Conservation (phyloP, 2,797 vertebrate species). For the Alauda arvensis region DNA sequence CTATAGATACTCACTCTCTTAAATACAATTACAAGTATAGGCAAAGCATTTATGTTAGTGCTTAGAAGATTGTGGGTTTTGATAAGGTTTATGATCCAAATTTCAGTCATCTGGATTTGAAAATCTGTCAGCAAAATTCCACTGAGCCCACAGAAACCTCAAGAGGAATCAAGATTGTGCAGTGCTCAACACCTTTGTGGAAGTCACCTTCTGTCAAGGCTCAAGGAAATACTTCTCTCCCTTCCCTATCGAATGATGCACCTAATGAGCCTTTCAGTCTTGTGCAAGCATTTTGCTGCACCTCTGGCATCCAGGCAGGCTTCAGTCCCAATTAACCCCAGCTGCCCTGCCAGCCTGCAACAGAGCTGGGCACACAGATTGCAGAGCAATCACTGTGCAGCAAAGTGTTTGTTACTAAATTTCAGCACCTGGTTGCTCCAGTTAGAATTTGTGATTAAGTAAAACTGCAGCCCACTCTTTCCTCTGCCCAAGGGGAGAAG, state of each 20-base stretch:
- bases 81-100: not conserved
- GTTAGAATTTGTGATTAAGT: not conserved
- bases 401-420: not conserved
- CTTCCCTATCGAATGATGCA: not conserved
- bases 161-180: accelerated
- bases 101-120: not conserved
- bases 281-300: not conserved
- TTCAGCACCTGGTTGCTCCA: not conserved
- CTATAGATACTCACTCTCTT: not conserved
- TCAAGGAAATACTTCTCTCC: not conserved
- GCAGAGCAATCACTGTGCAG: not conserved
- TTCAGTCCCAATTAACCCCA: not conserved
- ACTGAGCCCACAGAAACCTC: not conserved
- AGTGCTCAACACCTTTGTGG: not conserved
- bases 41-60: not conserved
- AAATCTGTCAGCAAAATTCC: not conserved
- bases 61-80: accelerated
- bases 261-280: not conserved
- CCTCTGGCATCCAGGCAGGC: not conserved
- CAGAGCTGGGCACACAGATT: not conserved
- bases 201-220: not conserved
- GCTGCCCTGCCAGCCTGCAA: accelerated
- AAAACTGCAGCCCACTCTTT: not conserved
- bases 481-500: not conserved
- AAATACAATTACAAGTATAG: not conserved